Conservation (phyloP, 2,797 vertebrate species). For the Tarsius wallacei region DNA sequence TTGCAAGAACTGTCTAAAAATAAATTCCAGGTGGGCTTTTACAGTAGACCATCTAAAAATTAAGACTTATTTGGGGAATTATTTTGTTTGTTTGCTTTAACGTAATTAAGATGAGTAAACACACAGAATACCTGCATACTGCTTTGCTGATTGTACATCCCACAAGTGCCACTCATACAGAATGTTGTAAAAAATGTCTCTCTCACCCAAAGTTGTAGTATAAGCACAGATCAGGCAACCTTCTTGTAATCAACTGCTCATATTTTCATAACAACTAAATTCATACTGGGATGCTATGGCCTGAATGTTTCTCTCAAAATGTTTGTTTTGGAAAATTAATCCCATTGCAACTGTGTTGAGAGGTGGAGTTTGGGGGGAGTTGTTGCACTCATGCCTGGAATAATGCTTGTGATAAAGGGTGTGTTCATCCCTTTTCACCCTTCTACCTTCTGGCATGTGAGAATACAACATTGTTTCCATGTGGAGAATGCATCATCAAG, state of each 20-base stretch:
- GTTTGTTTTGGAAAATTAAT: not conserved
- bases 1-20: not conserved
- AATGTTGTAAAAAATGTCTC: not conserved
- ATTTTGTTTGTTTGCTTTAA: not conserved
- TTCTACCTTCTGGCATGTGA: not conserved
- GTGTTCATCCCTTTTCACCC: not conserved
- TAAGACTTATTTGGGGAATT: not conserved
- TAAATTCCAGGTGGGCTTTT: not conserved
- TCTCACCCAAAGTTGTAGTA: not conserved
- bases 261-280: conserved; percentile 7
- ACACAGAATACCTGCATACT: not conserved
- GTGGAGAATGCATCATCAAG: not conserved
- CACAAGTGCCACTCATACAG: not conserved
- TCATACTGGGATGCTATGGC: not conserved
- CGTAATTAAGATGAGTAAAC: not conserved
- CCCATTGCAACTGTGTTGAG: not conserved
- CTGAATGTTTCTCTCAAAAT: too few species aligned
- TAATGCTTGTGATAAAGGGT: not conserved
- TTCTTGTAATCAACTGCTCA: not conserved
- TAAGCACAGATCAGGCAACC: not conserved
- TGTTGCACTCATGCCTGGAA: not conserved
- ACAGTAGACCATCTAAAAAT: not conserved
- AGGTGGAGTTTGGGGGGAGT: not conserved
- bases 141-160: not conserved
- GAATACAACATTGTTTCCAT: rapidly evolving